Evolutionary conservation across 2,888 invertebrate species (phyloP), one percentile per base, ranked within the genome.

Genomic region (Drosophila leonis): DNA sequence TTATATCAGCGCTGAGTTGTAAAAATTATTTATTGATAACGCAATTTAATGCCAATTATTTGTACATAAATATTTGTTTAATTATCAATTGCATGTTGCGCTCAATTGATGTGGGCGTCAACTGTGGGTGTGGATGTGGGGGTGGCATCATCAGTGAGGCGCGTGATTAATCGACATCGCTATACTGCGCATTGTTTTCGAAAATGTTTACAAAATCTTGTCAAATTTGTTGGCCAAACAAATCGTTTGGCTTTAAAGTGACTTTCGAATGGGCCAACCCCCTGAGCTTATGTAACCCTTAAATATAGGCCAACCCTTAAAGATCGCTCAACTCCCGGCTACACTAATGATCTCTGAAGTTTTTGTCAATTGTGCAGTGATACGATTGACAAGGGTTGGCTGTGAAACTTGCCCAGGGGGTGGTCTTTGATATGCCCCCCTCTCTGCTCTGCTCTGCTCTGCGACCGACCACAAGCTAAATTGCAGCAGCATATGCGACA

Each of bases 11-110:
- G 89, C 75, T 80, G 82, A 81, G 80, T 90, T 90, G 86, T 89
- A 86, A 85, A 90, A 90, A 90, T 90, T 86, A 88, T 82, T 83
- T 88, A 88, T 88, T 82, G 91, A 90, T 91, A 92, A 88, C 88
- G 91, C 83, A 90, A 91, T 92, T 91, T 92, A 91, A 91, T 84
- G 85, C 77, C 90, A 90, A 90, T 91, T 92, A 90, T 90, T 92
- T 88, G 86, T 89, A 83, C 83, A 82, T 83, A 83, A 90, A 90
- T 88, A 88, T 86, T 88, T 88, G 72, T 73, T 79, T 77, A 82
- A 88, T 86, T 84, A 82, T 86, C 87, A 82, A 86, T 86, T 83
- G 80, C 82, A 80, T 83, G 80, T 82, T 68, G 72, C 41, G 42
- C 44, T 70, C 65, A 74, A 65, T 78, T 66, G 46, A 61, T 51